Evolutionary conservation across 2,888 invertebrate species (phyloP), one percentile per base, ranked within the genome.

Genomic region (Leistus spinibarbis): DNA sequence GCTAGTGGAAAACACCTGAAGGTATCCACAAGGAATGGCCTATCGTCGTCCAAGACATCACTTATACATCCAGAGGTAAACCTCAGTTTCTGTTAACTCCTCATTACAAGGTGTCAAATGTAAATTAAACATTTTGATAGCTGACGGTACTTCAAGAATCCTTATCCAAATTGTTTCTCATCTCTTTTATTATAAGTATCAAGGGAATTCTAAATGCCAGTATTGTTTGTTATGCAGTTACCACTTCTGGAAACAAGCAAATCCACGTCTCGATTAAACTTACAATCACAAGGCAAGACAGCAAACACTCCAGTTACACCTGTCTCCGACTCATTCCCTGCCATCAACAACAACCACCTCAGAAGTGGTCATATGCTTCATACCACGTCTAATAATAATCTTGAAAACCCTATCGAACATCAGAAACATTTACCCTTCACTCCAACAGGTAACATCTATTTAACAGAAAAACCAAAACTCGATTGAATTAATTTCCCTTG

Each of bases 381-480:
- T 3, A 57, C 56, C 60, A 60, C 60, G 19, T 60, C 78, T 82
- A 27, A 81, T 63, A 83, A 82, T 72, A 83, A 82, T 77, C 84
- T 83, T 77, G 84, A 84, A 77, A 77, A 78, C 24, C 82, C 83
- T 54, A 83, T 82, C 76, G 81, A 82, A 66, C 81, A 82, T 65
- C 81, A 81, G 67, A 81, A 81, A 69, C 80, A 80, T 60, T 82
- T 84, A 76, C 86, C 86, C 64, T 80, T 86, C 75, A 85, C 85
- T 19, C 84, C 85, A 53, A 81, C 83, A 79, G 85, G 85, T 85
- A 79, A n/a, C n/a, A n/a, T n/a, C n/a, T n/a, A n/a, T n/a, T n/a
- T n/a, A n/a, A n/a, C n/a, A n/a, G n/a, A n/a, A 79, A 78, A 22
- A 68, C 3, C 2, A 62, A 19, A 62, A 79, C 65, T 54, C n/a